phyloP scores from a whole-genome alignment of 2,113 vertebrate genomes.

The Centrocercus urophasianus region DNA sequence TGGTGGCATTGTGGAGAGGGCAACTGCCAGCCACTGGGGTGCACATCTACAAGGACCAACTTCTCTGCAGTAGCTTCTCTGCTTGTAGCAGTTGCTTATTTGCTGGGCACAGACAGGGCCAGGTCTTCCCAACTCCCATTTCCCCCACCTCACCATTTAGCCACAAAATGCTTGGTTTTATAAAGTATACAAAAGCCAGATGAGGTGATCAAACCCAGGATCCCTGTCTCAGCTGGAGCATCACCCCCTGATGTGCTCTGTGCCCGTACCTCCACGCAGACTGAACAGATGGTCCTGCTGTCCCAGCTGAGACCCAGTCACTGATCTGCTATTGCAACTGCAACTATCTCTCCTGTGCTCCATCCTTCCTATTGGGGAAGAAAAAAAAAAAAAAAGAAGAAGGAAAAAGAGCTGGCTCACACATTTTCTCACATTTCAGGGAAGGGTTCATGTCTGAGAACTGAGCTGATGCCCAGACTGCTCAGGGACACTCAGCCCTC shows the following conservation, averaged over 20 bases:
- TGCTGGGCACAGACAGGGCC: background rate
- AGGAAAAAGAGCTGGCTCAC: background rate
- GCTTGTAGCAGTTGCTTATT: background rate
- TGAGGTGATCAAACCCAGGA: background rate
- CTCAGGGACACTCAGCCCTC: conserved; percentile 48
- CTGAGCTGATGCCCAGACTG: background rate
- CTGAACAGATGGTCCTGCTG: background rate
- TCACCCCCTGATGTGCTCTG: accelerated
- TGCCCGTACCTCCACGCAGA: background rate
- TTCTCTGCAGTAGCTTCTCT: background rate
- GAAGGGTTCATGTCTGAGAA: background rate
- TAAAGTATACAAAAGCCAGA: background rate
- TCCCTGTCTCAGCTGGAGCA: accelerated
- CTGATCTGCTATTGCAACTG: background rate
- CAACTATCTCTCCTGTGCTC: background rate
- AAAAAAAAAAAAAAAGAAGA: background rate
- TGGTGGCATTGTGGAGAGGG: background rate
- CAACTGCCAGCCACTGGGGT: background rate
- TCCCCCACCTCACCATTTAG: background rate
- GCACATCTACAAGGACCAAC: background rate
- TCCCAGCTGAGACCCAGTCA: background rate
- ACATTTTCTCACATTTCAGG: background rate
- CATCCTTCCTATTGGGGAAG: background rate
- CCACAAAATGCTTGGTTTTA: background rate
- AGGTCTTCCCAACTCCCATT: background rate